phyloP scores from a whole-genome alignment of 2,113 vertebrate genomes.

The Pipa parva region DNA sequence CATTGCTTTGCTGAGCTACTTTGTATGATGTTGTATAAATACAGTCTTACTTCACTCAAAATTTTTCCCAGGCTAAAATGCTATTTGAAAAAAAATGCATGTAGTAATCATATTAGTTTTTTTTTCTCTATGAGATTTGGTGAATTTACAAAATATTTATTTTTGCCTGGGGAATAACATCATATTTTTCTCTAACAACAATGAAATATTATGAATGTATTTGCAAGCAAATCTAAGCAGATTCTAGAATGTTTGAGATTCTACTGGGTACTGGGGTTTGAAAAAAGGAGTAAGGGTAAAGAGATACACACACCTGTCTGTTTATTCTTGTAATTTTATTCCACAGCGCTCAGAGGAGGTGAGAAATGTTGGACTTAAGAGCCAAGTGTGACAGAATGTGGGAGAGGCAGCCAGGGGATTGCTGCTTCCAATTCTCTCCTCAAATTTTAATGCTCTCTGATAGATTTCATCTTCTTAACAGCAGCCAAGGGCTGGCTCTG shows the following conservation, averaged over 20 bases:
- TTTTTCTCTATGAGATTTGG: too few species aligned
- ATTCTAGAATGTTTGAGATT: neutral
- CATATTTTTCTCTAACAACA: too few species aligned
- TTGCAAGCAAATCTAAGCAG: neutral
- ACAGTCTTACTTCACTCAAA: too few species aligned
- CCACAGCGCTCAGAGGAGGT: constrained; percentile 35
- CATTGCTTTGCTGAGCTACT: too few species aligned
- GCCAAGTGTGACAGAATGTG: constrained; percentile 34
- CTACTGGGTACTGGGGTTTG: neutral
- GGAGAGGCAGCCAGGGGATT: constrained; percentile 17
- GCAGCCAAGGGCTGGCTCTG: constrained; percentile 25
- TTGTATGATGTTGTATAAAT: too few species aligned
- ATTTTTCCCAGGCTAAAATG: too few species aligned
- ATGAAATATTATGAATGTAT: neutral
- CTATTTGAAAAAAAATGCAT: too few species aligned
- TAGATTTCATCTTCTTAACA: constrained; percentile 38
- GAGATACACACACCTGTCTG: constrained; percentile 33
- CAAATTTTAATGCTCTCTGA: constrained; percentile 32
- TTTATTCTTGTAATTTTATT: constrained; percentile 24
- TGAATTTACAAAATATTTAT: too few species aligned
- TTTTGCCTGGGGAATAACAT: too few species aligned
- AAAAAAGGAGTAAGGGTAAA: constrained; percentile 1
- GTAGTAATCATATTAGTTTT: too few species aligned
- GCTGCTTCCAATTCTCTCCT: constrained; percentile 34
- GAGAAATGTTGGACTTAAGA: constrained; percentile 25